phyloP scores from a whole-genome alignment of 2,113 vertebrate genomes.

The Charadrius vociferus region DNA sequence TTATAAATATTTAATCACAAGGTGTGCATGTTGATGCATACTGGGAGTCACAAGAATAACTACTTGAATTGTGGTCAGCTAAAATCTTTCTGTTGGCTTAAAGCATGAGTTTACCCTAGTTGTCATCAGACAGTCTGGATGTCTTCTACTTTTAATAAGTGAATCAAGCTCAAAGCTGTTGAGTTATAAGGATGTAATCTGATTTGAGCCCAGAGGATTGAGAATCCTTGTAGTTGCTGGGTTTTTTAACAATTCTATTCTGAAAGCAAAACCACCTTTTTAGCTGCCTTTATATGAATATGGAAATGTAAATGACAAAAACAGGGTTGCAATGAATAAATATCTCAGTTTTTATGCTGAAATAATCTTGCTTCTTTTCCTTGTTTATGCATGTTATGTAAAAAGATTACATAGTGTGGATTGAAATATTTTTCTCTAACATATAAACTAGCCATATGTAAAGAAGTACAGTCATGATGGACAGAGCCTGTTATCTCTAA shows the following conservation, averaged over 20 bases:
- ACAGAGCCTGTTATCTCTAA: background rate
- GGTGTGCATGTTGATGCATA: background rate
- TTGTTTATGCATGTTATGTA: background rate
- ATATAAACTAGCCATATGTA: background rate
- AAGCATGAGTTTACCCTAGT: background rate
- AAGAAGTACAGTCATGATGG: background rate
- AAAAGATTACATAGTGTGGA: background rate
- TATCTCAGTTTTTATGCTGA: background rate
- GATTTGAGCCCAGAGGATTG: background rate
- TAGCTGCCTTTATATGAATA: background rate
- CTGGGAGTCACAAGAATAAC: background rate
- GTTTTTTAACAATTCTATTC: background rate
- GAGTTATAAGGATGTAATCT: background rate
- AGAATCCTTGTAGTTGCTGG: background rate
- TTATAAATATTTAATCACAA: background rate
- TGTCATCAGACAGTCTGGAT: background rate
- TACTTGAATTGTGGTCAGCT: background rate
- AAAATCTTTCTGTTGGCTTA: background rate
- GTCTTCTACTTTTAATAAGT: background rate
- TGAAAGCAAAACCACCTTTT: background rate
- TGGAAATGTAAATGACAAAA: background rate
- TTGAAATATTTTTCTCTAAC: background rate
- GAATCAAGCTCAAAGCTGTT: background rate
- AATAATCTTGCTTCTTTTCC: background rate
- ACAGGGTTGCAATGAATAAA: background rate